Evolutionary conservation across 2,113 vertebrate species (phyloP).

Genomic region (Struthidea cinerea): DNA sequence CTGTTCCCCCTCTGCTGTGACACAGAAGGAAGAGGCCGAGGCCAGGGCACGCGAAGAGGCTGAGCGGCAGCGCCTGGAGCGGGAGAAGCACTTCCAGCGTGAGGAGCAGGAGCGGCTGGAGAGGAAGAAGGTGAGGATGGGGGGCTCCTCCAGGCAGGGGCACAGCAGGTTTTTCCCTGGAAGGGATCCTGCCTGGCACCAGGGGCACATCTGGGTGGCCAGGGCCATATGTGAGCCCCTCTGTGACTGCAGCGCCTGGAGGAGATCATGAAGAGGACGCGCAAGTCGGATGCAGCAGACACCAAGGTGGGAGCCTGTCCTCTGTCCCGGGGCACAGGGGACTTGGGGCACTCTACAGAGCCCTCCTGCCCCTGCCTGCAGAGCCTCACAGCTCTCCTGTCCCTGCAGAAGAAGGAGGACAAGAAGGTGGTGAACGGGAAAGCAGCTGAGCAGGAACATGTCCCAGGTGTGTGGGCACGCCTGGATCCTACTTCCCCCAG

Average conservation of each 20-base stretch:
- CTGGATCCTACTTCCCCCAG: neutral
- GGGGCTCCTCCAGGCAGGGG: too few species aligned
- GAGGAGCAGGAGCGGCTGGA: slow-evolving; percentile 96
- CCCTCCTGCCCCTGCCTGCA: neutral
- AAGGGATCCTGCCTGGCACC: neutral
- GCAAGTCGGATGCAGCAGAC: slow-evolving; percentile 83
- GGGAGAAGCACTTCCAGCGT: slow-evolving; percentile 95
- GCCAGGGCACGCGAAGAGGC: slow-evolving; percentile 84
- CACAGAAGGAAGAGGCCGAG: slow-evolving; percentile 89
- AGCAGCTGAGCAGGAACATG: slow-evolving; percentile 58
- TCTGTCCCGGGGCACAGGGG: rapidly evolving
- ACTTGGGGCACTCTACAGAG: neutral
- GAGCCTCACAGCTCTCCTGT: neutral
- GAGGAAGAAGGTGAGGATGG: slow-evolving; percentile 85
- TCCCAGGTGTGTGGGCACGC: slow-evolving; percentile 53
- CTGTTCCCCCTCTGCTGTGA: neutral
- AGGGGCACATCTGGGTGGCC: neutral
- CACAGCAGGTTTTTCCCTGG: neutral
- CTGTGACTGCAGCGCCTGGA: slow-evolving; percentile 83
- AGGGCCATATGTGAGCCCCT: neutral
- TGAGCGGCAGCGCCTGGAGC: slow-evolving; percentile 87
- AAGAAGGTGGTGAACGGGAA: slow-evolving; percentile 74
- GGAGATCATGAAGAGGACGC: slow-evolving; percentile 97
- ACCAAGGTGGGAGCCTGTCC: slow-evolving; percentile 74
- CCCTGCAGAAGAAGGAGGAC: slow-evolving; percentile 78